Evolutionary conservation across 2,113 vertebrate genomes (phyloP).

Genomic region (Clarias gariepinus): DNA sequence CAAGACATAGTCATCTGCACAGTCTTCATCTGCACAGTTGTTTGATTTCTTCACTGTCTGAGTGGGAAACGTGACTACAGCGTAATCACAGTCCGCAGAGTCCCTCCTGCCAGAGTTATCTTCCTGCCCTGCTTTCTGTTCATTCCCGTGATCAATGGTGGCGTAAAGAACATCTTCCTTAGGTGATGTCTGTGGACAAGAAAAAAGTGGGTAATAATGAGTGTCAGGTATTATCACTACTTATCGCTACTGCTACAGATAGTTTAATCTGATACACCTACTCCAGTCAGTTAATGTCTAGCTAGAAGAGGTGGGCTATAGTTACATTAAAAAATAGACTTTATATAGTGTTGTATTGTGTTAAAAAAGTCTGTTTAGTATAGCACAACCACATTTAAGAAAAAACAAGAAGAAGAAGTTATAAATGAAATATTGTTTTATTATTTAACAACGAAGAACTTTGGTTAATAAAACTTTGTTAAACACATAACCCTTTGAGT

Average conservation of each 20-base stretch:
- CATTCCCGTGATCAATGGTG: slow-evolving; percentile 62
- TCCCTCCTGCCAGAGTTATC: background rate
- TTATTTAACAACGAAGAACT: background rate
- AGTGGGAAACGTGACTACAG: slow-evolving; percentile 57
- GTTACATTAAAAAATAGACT: background rate
- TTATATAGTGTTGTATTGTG: background rate
- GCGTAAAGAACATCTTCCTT: slow-evolving; percentile 69
- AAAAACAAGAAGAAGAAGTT: too few relatives aligned
- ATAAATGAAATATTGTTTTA: too few relatives aligned
- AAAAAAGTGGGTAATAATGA: background rate
- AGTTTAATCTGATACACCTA: background rate
- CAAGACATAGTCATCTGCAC: slow-evolving; percentile 69
- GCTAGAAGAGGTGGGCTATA: background rate
- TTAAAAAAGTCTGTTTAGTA: background rate
- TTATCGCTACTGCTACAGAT: background rate
- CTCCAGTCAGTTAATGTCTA: background rate
- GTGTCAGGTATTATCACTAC: background rate
- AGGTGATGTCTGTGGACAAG: slow-evolving; percentile 17
- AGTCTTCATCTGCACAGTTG: slow-evolving; percentile 53
- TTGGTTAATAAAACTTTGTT: background rate
- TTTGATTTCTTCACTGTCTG: background rate
- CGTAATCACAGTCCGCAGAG: slow-evolving; percentile 64
- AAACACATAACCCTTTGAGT: background rate
- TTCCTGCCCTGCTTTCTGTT: background rate
- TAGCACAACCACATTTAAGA: background rate